Evolutionary conservation across 2,888 invertebrate species (phyloP).

Genomic region (Metacarcinus magister): DNA sequence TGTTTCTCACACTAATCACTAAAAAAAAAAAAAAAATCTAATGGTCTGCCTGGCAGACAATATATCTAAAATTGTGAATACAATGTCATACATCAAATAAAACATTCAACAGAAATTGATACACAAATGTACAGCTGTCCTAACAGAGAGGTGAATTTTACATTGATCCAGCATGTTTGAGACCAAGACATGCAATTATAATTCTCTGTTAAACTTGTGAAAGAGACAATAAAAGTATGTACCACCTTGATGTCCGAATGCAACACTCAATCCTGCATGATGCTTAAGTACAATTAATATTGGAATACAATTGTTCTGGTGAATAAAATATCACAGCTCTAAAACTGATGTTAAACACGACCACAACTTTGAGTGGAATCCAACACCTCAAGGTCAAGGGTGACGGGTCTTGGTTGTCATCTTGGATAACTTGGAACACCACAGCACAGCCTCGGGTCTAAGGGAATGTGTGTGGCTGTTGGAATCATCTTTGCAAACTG

Average conservation of each 20-base stretch:
- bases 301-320: not conserved
- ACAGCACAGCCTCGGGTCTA: not conserved
- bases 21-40: conserved; percentile 48
- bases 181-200: not conserved
- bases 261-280: not conserved
- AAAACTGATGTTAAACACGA: not conserved
- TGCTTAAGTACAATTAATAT: not conserved
- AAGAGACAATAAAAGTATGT: not conserved
- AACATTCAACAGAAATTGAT: conserved; percentile 50
- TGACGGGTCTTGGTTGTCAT: not conserved
- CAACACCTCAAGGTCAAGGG: not conserved
- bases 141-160: not conserved
- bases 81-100: conserved; percentile 52
- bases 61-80: conserved; percentile 62
- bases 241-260: not conserved
- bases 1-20: conserved; percentile 35
- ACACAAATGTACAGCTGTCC: conserved; percentile 27
- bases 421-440: not conserved
- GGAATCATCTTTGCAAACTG: not conserved
- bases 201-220: not conserved
- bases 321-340: not conserved
- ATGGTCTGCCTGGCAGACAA: conserved; percentile 65
- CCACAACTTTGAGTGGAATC: not conserved
- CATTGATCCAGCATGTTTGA: not conserved
- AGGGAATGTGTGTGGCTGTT: not conserved